phyloP scores from a whole-genome alignment of 2,888 invertebrate species.

The Hirtodrosophila histrioides region DNA sequence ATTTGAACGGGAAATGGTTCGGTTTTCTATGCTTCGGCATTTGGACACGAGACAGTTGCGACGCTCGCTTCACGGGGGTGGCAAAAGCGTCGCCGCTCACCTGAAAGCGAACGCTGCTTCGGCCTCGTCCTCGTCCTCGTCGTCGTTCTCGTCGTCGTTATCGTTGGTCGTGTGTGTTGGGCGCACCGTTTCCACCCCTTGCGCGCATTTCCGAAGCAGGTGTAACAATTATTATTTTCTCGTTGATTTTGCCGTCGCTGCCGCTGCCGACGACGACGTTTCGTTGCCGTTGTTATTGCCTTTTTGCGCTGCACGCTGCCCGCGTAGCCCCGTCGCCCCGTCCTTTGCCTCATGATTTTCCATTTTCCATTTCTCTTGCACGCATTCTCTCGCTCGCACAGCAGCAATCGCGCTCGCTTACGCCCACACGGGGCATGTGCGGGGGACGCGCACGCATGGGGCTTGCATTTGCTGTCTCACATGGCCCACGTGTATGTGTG shows the following conservation, averaged over 20 bases:
- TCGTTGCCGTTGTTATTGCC: conserved; percentile 39
- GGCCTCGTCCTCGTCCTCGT: conserved; percentile 26
- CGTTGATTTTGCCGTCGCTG: conserved; percentile 77
- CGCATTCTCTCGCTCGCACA: conserved; percentile 51
- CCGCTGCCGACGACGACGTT: conserved; percentile 45
- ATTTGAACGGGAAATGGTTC: conserved; percentile 23
- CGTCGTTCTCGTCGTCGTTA: conserved; percentile 29
- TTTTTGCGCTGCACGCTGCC: conserved; percentile 43
- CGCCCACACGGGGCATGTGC: conserved; percentile 43
- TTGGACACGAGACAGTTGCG: conserved; percentile 33
- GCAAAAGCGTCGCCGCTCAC: conserved; percentile 60
- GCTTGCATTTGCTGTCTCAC: conserved; percentile 78
- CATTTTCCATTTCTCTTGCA: conserved; percentile 60
- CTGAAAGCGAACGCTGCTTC: conserved; percentile 59
- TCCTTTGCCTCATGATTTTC: conserved; percentile 45
- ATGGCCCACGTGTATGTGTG: conserved; percentile 39
- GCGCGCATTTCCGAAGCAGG: conserved; percentile 79
- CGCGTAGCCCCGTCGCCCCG: conserved; percentile 11
- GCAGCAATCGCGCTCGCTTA: conserved; percentile 40
- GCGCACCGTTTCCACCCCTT: conserved; percentile 56
- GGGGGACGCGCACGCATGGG: conserved; percentile 76
- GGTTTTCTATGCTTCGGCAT: conserved; percentile 68
- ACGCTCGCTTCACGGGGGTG: conserved; percentile 44
- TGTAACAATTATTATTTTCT: conserved; percentile 83
- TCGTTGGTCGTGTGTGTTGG: conserved; percentile 49